Conservation (phyloP, 2,113 vertebrate species). For the Entosphenus tridentatus region DNA sequence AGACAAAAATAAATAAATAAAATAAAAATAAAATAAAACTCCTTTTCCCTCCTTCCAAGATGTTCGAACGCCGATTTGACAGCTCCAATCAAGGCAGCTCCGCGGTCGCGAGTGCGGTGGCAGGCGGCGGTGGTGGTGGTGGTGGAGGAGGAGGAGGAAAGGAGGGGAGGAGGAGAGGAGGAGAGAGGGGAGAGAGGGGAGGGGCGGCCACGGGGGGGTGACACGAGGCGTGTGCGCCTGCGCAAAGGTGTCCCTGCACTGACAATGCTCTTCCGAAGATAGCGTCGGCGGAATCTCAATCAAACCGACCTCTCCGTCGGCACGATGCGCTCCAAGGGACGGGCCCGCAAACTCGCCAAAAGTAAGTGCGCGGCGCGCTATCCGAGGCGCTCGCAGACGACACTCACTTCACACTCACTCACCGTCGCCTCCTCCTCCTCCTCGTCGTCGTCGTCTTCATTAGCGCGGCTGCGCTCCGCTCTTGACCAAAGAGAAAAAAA, state of each 20-base stretch:
- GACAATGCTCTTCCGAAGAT: constrained; percentile 6
- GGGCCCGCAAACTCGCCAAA: constrained; percentile 6
- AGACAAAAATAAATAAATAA: too few species aligned
- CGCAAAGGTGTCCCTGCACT: not conserved
- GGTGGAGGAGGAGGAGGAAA: not conserved
- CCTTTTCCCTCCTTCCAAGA: too few species aligned
- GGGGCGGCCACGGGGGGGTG: not conserved
- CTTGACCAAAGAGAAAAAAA: too few species aligned
- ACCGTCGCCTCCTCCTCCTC: too few species aligned
- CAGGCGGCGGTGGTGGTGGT: not conserved
- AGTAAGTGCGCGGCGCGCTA: constrained; percentile 5
- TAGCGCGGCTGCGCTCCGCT: too few species aligned
- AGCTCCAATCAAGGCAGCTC: constrained; percentile 3
- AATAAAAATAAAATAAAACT: too few species aligned
- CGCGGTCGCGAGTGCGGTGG: not conserved
- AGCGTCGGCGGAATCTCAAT: constrained; percentile 4
- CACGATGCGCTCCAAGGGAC: constrained; percentile 6
- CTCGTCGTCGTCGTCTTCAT: too few species aligned
- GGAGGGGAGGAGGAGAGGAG: not conserved
- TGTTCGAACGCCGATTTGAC: constrained; percentile 2
- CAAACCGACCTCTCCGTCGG: constrained; percentile 3
- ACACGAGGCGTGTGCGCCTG: constrained; percentile 2
- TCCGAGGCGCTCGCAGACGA: not conserved
- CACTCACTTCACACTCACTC: too few species aligned
- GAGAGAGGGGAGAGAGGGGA: constrained; percentile 5